Evolutionary conservation across 2,113 vertebrate species (phyloP).

Genomic region (Anoplopoma fimbria): DNA sequence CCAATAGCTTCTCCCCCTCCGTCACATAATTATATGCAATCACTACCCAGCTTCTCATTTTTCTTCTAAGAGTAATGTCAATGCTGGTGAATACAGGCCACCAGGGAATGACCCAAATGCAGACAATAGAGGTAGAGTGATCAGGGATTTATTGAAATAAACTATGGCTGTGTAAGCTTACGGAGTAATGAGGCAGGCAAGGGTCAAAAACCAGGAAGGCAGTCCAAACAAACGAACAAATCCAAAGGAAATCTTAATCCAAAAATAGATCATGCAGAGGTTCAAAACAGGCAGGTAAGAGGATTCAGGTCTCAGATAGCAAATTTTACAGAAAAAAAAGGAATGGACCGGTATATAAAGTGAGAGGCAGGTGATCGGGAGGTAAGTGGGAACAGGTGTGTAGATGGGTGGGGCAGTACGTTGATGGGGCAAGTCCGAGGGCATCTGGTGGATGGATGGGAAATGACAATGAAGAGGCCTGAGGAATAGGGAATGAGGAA

Average conservation of each 20-base stretch:
- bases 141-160: neutral
- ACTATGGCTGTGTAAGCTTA: neutral
- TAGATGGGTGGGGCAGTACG: neutral
- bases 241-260: no score
- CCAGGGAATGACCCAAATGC: neutral
- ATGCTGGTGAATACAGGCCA: no score
- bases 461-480: neutral
- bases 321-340: neutral
- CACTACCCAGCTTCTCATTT: neutral
- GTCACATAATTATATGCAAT: conserved; percentile 25
- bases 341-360: neutral
- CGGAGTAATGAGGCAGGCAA: neutral
- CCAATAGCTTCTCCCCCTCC: neutral
- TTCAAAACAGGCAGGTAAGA: neutral
- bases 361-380: neutral
- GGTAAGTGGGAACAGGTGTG: neutral
- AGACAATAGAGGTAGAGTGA: neutral
- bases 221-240: neutral
- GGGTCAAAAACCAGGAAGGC: neutral
- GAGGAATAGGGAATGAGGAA: neutral
- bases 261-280: neutral
- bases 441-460: neutral
- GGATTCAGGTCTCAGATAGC: neutral
- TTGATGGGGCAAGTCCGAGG: neutral
- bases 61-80: neutral